Conservation (phyloP, 2,888 invertebrate species). For the Oscheius myriophilus region DNA sequence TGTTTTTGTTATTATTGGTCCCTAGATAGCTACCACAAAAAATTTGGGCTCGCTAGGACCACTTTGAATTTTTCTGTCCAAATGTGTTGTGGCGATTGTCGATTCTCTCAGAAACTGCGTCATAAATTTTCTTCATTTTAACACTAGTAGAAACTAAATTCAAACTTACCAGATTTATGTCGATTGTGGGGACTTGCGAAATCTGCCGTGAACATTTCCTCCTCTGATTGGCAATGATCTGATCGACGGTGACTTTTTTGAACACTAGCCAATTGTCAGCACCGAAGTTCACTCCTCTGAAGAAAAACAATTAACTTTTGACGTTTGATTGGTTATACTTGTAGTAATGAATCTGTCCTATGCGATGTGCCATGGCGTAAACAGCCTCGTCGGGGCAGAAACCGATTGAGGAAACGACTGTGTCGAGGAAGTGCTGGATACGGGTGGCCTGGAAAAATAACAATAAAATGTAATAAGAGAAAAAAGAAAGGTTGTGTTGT, state of each 20-base stretch:
- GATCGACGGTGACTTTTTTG: conserved; percentile 50
- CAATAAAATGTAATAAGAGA: too few relatives aligned
- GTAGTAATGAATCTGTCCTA: conserved; percentile 50
- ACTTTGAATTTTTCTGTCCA: too few relatives aligned
- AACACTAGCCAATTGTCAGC: conserved; percentile 51
- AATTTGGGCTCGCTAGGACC: too few relatives aligned
- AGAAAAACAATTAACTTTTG: background rate
- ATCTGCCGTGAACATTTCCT: conserved; percentile 3
- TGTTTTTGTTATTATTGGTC: too few relatives aligned
- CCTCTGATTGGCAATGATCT: conserved; percentile 7
- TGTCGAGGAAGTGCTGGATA: conserved; percentile 50
- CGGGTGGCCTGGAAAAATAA: conserved; percentile 39
- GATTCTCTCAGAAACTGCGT: conserved; percentile 4
- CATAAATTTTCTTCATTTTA: background rate
- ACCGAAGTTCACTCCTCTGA: conserved; percentile 52
- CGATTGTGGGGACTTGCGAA: conserved; percentile 11
- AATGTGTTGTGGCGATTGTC: too few relatives aligned
- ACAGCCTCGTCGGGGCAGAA: conserved; percentile 46
- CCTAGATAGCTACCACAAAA: too few relatives aligned
- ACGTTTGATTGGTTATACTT: conserved; percentile 3
- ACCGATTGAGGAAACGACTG: conserved; percentile 44
- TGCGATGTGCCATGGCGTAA: conserved; percentile 43
- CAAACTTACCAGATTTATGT: conserved; percentile 1
- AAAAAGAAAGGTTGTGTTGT: background rate
- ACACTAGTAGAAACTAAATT: too few relatives aligned